These are phyloP conservation scores for Gnathonemus longibarbis DNA, from an alignment of 2,113 vertebrate genomes.

Conservation along the genomic window DNA sequence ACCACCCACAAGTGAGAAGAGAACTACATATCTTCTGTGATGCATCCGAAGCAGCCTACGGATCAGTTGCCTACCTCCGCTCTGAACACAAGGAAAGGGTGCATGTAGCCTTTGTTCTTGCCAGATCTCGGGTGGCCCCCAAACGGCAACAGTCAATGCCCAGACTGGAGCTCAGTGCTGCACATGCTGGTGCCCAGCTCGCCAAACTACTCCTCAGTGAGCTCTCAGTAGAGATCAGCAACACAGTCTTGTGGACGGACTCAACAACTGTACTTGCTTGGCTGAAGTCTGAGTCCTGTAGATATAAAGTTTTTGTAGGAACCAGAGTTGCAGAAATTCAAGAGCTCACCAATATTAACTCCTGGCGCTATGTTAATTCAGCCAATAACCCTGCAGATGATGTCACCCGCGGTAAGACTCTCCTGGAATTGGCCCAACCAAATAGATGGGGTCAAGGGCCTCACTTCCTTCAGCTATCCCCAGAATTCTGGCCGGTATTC, in stretches of 20 bases:
- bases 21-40: background rate
- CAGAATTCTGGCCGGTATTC: too few species aligned
- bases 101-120: background rate
- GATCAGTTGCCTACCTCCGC: background rate
- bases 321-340: too few species aligned
- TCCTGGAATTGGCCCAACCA: too few species aligned
- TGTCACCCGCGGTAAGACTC: too few species aligned
- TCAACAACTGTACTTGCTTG: background rate
- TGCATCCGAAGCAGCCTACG: background rate
- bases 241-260: background rate
- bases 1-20: background rate
- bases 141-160: background rate
- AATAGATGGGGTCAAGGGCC: too few species aligned
- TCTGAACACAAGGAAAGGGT: background rate
- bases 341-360: too few species aligned
- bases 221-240: background rate
- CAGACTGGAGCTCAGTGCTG: conserved; percentile 11
- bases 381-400: too few species aligned
- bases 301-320: too few species aligned
- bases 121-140: background rate
- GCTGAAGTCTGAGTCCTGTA: background rate
- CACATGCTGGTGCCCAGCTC: conserved; percentile 1
- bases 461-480: too few species aligned
- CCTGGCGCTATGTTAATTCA: too few species aligned
- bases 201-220: background rate